Evolutionary conservation across 2,888 invertebrate species (phyloP).

Genomic region (Sesia apiformis): DNA sequence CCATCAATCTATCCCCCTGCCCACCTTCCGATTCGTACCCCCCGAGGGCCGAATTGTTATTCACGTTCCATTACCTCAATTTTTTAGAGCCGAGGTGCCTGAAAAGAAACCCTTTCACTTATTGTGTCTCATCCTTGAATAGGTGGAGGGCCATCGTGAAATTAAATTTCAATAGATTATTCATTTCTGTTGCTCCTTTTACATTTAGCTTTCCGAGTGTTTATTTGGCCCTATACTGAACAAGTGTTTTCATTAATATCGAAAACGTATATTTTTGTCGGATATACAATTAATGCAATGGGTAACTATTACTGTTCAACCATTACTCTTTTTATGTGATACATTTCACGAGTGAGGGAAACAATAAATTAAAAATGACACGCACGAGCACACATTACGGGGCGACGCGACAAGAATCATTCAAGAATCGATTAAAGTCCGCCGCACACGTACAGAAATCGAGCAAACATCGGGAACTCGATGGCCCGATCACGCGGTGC

Average conservation of each 20-base stretch:
- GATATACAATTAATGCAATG: neutral
- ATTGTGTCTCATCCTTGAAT: constrained; percentile 64
- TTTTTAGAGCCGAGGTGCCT: constrained; percentile 65
- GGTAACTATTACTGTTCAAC: neutral
- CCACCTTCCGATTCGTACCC: constrained; percentile 25
- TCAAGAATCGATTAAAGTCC: constrained; percentile 53
- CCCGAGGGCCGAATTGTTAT: constrained; percentile 64
- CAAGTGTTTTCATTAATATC: neutral
- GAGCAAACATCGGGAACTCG: constrained; percentile 52
- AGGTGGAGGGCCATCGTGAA: constrained; percentile 47
- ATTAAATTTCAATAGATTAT: constrained; percentile 58
- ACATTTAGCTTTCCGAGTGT: constrained; percentile 16
- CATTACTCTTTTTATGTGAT: neutral
- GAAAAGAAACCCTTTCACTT: constrained; percentile 68
- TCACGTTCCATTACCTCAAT: constrained; percentile 73
- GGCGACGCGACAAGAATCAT: constrained; percentile 41
- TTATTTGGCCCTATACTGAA: constrained; percentile 9
- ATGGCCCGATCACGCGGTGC: constrained; percentile 35
- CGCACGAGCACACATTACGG: constrained; percentile 21
- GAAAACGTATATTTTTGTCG: neutral
- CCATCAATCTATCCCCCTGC: constrained; percentile 61
- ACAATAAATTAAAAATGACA: constrained; percentile 19
- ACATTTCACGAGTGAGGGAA: neutral
- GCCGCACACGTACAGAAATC: constrained; percentile 48
- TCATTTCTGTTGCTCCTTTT: constrained; percentile 28